phyloP scores from a whole-genome alignment of 2,888 invertebrate genomes.

The Eupithecia insigniata region DNA sequence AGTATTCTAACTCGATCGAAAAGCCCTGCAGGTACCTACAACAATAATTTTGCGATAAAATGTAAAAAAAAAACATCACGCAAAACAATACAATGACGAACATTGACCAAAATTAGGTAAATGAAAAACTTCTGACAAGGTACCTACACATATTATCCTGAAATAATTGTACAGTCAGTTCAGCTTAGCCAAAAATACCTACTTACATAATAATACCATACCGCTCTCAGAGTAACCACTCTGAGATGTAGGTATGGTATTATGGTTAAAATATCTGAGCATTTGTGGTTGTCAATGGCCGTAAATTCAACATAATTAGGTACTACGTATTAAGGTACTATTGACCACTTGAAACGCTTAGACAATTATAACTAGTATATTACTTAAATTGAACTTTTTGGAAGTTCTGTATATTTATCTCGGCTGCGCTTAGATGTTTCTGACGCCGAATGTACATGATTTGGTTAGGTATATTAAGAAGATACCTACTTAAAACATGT shows the following conservation, averaged over 20 bases:
- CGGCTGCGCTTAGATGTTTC: not conserved
- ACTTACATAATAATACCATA: no score
- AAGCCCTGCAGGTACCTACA: no score
- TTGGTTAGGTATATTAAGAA: not conserved
- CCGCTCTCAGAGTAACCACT: not conserved
- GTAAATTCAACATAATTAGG: not conserved
- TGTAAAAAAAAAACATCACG: not conserved
- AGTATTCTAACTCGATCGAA: no score
- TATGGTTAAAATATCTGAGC: not conserved
- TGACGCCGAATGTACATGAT: not conserved
- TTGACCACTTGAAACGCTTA: not conserved
- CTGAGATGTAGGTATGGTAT: no score
- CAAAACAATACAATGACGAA: constrained; percentile 12
- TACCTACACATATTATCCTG: not conserved
- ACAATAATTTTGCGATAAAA: not conserved
- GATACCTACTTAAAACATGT: not conserved
- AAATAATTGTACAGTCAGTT: not conserved
- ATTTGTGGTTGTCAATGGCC: not conserved
- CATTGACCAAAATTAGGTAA: not conserved
- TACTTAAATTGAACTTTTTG: not conserved
- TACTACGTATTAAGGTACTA: not conserved
- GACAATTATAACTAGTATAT: no score
- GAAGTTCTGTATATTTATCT: not conserved
- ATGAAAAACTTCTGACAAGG: not conserved
- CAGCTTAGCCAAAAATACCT: no score